Base-by-base conservation (phyloP, 2,888 invertebrate species). In the Erynnis tages region DNA sequence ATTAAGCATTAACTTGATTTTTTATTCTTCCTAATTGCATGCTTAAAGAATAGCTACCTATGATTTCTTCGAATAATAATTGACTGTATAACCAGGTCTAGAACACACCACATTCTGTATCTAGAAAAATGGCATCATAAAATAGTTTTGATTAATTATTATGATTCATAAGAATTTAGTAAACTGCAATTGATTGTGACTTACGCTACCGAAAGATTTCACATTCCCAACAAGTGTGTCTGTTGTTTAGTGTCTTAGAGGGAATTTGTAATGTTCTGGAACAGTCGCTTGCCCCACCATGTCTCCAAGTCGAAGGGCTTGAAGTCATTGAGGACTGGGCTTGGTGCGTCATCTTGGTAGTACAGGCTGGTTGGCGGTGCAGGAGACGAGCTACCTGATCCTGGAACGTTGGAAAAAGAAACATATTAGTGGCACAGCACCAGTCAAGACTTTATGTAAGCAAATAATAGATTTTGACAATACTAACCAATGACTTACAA, bases 231-330 rank as follows among this genome's bases (percentile, higher is more conserved):
- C 58, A 60, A 38, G 56, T 55, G 46, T 45, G 25, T 53, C 38
- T 41, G 43, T 29, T 43, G 40, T 43, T 47, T 49, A 53, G 16
- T 30, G 52, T 43, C 66, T 91, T 90, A 92, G 62, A 93, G 91
- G 56, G 95, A 95, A 79, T 94, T 95, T 53, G 96, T 96, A 77
- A 96, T 94, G 78, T 95, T 95, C 69, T 95, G 94, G 87, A 94
- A 95, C 57, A 95, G 88, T 59, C 96, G 91, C 75, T 95, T 94
- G 57, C 96, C 96, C 96, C 96, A 97, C 95, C 96, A 97, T 27
- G 95, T 93, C 76, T 96, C 97, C 71, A 97, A 90, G 87, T 97
- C 97, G 72, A 97, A 97, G 13, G 96, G 95, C 71, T 96, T 95
- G 78, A 97, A 97, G 81, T 96, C 95, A 66, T 92, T 91, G 44